Percentiles rank a stretch among this genome's conserved stretches.
Conservation (phyloP, 2,797 vertebrate species). For the Chelmon rostratus region DNA sequence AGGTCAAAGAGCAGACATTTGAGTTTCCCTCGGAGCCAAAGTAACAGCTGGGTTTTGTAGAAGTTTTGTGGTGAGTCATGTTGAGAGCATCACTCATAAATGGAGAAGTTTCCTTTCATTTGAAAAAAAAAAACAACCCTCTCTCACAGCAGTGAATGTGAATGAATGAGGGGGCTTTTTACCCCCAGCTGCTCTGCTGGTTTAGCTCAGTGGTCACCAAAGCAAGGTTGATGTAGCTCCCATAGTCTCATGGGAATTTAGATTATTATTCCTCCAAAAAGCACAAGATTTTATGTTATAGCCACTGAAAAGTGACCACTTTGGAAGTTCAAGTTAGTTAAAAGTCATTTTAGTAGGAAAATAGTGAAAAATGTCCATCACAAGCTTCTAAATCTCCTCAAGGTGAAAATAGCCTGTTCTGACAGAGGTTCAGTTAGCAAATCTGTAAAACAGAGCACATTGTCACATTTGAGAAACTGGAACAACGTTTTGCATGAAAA, state of each 20-base stretch:
- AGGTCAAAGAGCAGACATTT: constrained; percentile 33
- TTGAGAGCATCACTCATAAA: constrained; percentile 45
- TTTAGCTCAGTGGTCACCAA: constrained; percentile 26
- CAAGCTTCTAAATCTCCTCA: no score
- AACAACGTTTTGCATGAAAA: background rate
- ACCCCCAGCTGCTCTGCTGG: constrained; percentile 39
- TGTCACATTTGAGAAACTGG: background rate
- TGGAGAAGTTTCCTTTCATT: constrained; percentile 34
- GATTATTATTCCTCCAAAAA: constrained; percentile 16
- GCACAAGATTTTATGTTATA: background rate
- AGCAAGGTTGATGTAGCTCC: constrained; percentile 32
- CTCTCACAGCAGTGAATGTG: constrained; percentile 20
- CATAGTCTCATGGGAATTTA: constrained; percentile 17
- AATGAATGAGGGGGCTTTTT: constrained; percentile 32
- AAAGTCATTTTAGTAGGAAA: background rate
- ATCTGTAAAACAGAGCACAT: background rate
- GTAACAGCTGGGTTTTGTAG: constrained; percentile 54
- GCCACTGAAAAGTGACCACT: background rate
- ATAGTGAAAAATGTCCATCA: background rate
- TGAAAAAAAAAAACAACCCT: constrained; percentile 4
- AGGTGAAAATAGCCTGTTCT: background rate
- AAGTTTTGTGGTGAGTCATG: constrained; percentile 35
- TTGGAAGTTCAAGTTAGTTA: background rate
- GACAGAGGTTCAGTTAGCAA: background rate
- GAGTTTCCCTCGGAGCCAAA: constrained; percentile 45